Base-by-base conservation (phyloP, 2,113 vertebrate species). In the Platysteira castanea region DNA sequence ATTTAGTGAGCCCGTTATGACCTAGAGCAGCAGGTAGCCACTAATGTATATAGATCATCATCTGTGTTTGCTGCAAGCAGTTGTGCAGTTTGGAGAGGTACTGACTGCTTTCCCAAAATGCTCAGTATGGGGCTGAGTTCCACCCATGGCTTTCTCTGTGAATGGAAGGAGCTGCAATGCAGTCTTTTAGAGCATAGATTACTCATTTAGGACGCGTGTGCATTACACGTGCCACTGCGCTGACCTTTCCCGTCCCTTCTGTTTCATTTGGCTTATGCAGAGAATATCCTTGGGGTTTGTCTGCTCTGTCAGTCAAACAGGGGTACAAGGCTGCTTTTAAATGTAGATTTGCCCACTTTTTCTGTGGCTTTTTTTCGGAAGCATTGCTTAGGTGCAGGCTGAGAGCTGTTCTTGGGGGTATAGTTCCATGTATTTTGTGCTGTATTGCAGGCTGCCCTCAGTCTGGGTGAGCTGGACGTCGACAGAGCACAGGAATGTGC, bases 221-320 rank as follows among this genome's bases (percentile, higher is more conserved):
- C 26, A 26, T 76, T 65, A 22, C 46, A 59, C 3, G 5, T 65
- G 67, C 49, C 37, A 28, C 67, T 37, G 50, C 0, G 1, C 21
- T 96, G 93, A 94, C 93, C 82, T 90, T 94, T 95, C 59, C 54
- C 50, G 76, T 79, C n/a, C 30, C 24, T 82, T 86, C 67, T 69
- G 46, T 79, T 87, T 90, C 57, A 26, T 91, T 90, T 84, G 75
- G 30, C 70, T 91, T 65, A 19, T 52, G 31, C 41, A 80, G 75
- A 61, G 65, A 79, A 83, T 73, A 90, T 85, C 78, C 67, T 73
- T 70, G n/a, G 60, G 35, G 56, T 91, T 91, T 87, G 47, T 63
- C 77, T 87, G 69, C 52, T 52, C 47, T 84, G 75, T 93, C 90
- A 77, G 50, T 86, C 75, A 88, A 74, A 65, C 26, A 31, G 26